phyloP scores from a whole-genome alignment of 92 coral and sea anemone species.

The Heteractis magnifica region DNA sequence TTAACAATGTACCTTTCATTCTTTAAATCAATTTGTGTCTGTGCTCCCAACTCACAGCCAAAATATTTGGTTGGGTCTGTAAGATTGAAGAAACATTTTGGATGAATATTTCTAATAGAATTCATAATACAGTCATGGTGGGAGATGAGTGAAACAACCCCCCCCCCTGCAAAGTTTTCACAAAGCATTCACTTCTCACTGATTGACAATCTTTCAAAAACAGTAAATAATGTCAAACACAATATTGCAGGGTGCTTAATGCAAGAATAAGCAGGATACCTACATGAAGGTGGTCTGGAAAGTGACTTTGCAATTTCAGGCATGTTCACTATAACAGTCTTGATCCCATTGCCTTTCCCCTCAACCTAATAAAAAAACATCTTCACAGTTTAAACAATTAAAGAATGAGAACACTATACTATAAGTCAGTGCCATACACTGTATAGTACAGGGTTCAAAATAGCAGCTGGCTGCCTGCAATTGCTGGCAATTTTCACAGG shows the following conservation, averaged over 20 bases:
- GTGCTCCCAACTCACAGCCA: slow-evolving; percentile 99
- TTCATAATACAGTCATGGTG: too few species aligned
- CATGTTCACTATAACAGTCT: slow-evolving; percentile 99
- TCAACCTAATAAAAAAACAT: slow-evolving; percentile 70
- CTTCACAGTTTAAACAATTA: neutral
- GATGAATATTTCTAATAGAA: neutral
- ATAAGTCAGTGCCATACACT: too few species aligned
- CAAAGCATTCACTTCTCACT: too few species aligned
- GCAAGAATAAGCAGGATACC: slow-evolving; percentile 19
- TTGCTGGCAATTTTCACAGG: too few species aligned
- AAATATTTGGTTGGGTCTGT: slow-evolving; percentile 98
- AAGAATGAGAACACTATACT: too few species aligned
- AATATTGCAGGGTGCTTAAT: too few species aligned
- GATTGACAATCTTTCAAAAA: too few species aligned
- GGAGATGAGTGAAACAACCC: too few species aligned
- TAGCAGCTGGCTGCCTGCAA: too few species aligned
- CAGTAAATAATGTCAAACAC: too few species aligned
- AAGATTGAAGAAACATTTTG: neutral
- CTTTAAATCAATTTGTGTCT: slow-evolving; percentile 94
- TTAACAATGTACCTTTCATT: slow-evolving; percentile 98
- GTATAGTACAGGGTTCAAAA: too few species aligned
- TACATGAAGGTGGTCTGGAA: slow-evolving; percentile 90
- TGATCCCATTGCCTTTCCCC: slow-evolving; percentile 99
- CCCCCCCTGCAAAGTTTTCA: too few species aligned
- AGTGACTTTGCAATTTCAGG: slow-evolving; percentile 94